phyloP scores from a whole-genome alignment of 2,888 invertebrate genomes.

The Cantharis lateralis region DNA sequence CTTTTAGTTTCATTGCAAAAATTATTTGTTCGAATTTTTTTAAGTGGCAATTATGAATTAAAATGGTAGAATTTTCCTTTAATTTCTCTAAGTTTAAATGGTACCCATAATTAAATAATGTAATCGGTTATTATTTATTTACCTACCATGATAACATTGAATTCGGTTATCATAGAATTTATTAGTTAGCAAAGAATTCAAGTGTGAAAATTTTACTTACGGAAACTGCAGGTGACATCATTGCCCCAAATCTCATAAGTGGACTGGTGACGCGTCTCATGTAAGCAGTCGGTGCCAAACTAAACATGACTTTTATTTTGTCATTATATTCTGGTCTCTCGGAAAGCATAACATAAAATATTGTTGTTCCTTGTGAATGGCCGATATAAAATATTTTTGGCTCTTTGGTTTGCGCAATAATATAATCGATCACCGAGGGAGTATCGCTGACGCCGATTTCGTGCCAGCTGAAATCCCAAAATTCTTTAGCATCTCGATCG shows the following conservation, averaged over 20 bases:
- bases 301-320: constrained; percentile 63
- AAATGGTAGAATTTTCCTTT: too few species aligned
- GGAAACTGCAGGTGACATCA: constrained; percentile 38
- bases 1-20: too few species aligned
- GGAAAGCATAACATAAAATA: constrained; percentile 5
- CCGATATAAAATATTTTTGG: constrained; percentile 19
- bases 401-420: constrained; percentile 48
- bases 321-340: constrained; percentile 6
- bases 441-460: constrained; percentile 77
- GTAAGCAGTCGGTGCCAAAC: constrained; percentile 70
- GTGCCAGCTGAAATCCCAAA: constrained; percentile 67
- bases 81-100: too few species aligned
- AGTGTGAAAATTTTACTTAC: background rate
- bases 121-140: background rate
- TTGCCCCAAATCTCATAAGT: constrained; percentile 44
- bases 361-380: constrained; percentile 16
- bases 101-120: too few species aligned
- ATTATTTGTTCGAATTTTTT: too few species aligned
- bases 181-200: background rate
- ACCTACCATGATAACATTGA: background rate
- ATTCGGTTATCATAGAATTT: background rate
- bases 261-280: constrained; percentile 43
- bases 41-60: too few species aligned
- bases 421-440: constrained; percentile 76
- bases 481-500: constrained; percentile 16